A percentile compares a stretch with the other conserved stretches of the same genome.
Evolutionary conservation across 53 echinoderm and acorn worm genomes (phyloP).

Genomic region (Mesocentrotus franciscanus): DNA sequence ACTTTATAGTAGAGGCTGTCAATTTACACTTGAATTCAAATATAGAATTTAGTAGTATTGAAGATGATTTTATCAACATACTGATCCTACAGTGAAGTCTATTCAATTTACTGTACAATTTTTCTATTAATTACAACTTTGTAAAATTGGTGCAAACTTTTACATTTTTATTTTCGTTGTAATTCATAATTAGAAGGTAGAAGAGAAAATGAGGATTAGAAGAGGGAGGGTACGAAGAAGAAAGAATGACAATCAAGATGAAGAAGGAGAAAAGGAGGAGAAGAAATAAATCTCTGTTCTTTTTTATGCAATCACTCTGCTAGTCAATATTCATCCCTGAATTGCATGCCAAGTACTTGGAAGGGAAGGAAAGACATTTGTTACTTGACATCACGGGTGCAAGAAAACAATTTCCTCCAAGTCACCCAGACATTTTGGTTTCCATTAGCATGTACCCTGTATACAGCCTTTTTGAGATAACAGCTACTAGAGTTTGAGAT

Average conservation of each 20-base stretch:
- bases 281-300: not conserved
- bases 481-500: not conserved
- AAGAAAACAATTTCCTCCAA: not conserved
- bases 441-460: constrained; percentile 20
- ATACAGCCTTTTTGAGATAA: not conserved
- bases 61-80: not conserved
- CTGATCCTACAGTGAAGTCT: not conserved
- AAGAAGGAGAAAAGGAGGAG: not conserved
- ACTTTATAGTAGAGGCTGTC: not conserved
- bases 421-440: not conserved
- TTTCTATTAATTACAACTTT: not conserved
- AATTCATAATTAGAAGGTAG: not conserved
- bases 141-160: not conserved
- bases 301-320: not conserved
- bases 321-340: not conserved
- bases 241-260: not conserved
- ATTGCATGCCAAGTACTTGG: not conserved
- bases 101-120: not conserved
- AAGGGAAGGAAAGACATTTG: not conserved
- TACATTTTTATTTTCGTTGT: too few species aligned
- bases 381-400: not conserved
- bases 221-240: too few species aligned
- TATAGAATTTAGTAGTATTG: not conserved
- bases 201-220: not conserved
- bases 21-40: not conserved